Conservation (phyloP, 1,140 invertebrate species). For the Heliothis virescens region DNA sequence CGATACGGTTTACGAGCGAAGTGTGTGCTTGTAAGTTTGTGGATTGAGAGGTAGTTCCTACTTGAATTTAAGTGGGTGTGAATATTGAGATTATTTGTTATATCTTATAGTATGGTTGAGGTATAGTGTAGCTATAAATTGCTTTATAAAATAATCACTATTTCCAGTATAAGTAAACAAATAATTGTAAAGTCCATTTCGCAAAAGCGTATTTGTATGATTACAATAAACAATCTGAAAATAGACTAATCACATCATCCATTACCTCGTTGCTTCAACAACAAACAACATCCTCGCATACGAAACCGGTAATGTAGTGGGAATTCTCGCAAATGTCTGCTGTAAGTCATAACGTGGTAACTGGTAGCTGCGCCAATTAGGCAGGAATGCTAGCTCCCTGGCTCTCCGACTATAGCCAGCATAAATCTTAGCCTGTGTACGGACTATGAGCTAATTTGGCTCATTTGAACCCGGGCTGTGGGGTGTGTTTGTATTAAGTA, state of each 20-base stretch:
- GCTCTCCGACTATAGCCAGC: constrained; percentile 15
- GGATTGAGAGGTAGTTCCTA: background rate
- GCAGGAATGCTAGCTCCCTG: constrained; percentile 19
- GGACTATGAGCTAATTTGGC: constrained; percentile 32
- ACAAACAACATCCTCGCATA: background rate
- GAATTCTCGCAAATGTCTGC: constrained; percentile 9
- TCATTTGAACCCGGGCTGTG: constrained; percentile 9
- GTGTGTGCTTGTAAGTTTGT: background rate
- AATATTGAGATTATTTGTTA: background rate
- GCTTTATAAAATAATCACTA: no score
- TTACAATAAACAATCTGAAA: background rate
- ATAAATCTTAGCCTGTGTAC: constrained; percentile 37
- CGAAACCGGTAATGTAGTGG: constrained; percentile 6
- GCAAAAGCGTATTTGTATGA: background rate
- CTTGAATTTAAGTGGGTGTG: background rate
- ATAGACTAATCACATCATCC: background rate
- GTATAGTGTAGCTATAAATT: no score
- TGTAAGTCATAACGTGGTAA: constrained; percentile 9
- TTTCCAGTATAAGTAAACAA: no score
- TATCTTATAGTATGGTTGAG: no score
- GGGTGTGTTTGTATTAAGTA: constrained; percentile 5
- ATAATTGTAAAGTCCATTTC: background rate
- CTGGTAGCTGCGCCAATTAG: constrained; percentile 27
- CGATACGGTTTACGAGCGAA: background rate
- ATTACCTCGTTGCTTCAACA: background rate